phyloP scores from a whole-genome alignment of 1,140 invertebrate genomes.

The Trypoxylus dichotomus region DNA sequence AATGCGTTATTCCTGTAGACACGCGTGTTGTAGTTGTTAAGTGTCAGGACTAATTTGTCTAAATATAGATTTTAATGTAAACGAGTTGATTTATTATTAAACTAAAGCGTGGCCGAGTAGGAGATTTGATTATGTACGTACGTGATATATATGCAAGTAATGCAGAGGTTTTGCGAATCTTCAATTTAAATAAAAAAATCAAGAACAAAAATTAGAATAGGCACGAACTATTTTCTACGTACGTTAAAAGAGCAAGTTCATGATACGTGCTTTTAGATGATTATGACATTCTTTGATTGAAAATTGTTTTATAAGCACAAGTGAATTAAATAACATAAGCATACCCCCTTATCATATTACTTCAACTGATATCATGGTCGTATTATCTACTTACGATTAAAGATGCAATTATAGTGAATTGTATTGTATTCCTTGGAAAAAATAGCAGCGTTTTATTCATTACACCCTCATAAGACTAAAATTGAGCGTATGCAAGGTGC shows the following conservation, averaged over 20 bases:
- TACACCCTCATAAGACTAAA: too few species aligned
- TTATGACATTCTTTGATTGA: background rate
- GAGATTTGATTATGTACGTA: background rate
- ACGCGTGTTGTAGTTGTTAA: conserved; percentile 21
- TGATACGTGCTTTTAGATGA: background rate
- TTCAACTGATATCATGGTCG: background rate
- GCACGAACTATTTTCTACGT: too few species aligned
- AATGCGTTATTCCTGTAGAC: conserved; percentile 14
- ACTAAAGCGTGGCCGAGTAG: conserved; percentile 4
- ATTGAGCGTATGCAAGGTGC: too few species aligned
- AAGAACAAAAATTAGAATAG: too few species aligned
- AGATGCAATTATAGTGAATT: too few species aligned
- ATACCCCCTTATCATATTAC: background rate
- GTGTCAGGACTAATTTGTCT: conserved; percentile 22
- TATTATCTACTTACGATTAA: too few species aligned
- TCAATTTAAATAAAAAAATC: too few species aligned
- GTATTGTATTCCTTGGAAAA: too few species aligned
- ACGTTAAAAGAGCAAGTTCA: too few species aligned
- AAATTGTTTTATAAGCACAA: background rate
- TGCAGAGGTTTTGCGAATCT: background rate
- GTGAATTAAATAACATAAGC: background rate
- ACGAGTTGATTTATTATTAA: conserved; percentile 22
- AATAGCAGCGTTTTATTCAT: too few species aligned
- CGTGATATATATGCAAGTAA: background rate
- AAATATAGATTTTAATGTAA: conserved; percentile 26